Percentiles rank a stretch among this genome's conserved stretches.
These are phyloP conservation scores for Chaenogobius annularis DNA, from an alignment of 2,113 vertebrate genomes.

Conservation along the genomic window DNA sequence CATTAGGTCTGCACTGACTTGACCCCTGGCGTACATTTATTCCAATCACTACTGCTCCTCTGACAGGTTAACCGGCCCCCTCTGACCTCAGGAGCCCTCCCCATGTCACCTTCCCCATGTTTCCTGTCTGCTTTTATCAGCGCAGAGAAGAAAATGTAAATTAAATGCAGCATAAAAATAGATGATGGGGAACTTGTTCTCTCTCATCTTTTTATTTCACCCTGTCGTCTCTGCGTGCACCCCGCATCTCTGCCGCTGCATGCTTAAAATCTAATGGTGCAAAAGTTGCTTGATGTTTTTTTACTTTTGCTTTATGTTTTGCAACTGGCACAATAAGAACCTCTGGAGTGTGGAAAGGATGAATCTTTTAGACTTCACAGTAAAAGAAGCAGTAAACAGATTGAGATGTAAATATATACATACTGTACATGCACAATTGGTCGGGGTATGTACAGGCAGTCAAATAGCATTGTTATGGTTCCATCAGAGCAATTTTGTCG, in stretches of 20 bases:
- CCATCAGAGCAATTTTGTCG: slow-evolving; percentile 84
- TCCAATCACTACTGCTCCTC: slow-evolving; percentile 82
- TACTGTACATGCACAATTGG: slow-evolving; percentile 13
- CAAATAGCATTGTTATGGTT: slow-evolving; percentile 83
- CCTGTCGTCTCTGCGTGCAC: slow-evolving; percentile 35
- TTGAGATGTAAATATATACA: slow-evolving; percentile 17
- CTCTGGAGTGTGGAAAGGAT: slow-evolving; percentile 15
- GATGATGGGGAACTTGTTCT: slow-evolving; percentile 81
- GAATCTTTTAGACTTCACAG: slow-evolving; percentile 24
- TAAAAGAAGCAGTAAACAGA: slow-evolving; percentile 18
- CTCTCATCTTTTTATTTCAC: slow-evolving; percentile 62
- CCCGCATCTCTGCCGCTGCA: slow-evolving; percentile 37
- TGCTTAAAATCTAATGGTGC: slow-evolving; percentile 40
- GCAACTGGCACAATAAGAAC: slow-evolving; percentile 20
- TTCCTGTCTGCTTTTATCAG: slow-evolving; percentile 80
- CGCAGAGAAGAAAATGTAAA: slow-evolving; percentile 81
- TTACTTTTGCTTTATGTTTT: not conserved
- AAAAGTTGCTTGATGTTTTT: slow-evolving; percentile 11
- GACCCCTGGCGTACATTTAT: slow-evolving; percentile 84
- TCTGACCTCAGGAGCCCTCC: slow-evolving; percentile 71
- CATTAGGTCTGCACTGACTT: slow-evolving; percentile 70
- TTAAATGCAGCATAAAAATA: slow-evolving; percentile 82
- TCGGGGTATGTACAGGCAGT: slow-evolving; percentile 45
- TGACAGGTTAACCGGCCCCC: slow-evolving; percentile 83
- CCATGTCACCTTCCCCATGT: slow-evolving; percentile 81